Conservation (phyloP, 2,113 vertebrate species). For the Mesoclemmys tuberculata region DNA sequence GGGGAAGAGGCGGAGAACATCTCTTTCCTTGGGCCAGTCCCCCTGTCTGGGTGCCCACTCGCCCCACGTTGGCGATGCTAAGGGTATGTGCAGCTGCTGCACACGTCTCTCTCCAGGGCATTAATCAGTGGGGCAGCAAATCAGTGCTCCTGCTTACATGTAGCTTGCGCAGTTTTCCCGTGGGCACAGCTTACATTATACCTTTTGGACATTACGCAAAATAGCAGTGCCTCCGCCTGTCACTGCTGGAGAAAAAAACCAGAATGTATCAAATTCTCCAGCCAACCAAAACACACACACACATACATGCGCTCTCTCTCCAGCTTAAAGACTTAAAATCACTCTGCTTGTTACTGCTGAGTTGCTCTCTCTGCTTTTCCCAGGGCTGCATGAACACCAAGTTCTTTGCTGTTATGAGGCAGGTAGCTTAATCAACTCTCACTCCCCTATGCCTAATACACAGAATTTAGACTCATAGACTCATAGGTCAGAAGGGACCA, state of each 20-base stretch:
- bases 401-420: not conserved
- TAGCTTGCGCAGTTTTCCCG: not conserved
- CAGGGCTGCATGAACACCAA: not conserved
- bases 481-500: too few relatives aligned
- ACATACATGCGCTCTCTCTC: not conserved
- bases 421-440: not conserved
- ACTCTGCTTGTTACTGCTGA: not conserved
- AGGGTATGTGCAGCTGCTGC: not conserved
- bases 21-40: not conserved
- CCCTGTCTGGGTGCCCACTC: not conserved
- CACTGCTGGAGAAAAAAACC: not conserved
- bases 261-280: not conserved
- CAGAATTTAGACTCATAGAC: too few relatives aligned
- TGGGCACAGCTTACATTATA: not conserved
- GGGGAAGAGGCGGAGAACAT: not conserved
- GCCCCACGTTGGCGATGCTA: not conserved
- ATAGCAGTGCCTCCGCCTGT: not conserved
- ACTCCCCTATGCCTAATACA: not conserved
- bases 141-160: not conserved
- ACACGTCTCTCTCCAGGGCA: not conserved
- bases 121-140: not conserved
- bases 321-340: not conserved
- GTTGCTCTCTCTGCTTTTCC: not conserved
- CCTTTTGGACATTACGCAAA: not conserved
- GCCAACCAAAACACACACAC: not conserved